A percentile compares a stretch with the other conserved stretches of the same genome.
phyloP scores from a whole-genome alignment of 2,888 invertebrate species.

The Orchesellides sinensis region DNA sequence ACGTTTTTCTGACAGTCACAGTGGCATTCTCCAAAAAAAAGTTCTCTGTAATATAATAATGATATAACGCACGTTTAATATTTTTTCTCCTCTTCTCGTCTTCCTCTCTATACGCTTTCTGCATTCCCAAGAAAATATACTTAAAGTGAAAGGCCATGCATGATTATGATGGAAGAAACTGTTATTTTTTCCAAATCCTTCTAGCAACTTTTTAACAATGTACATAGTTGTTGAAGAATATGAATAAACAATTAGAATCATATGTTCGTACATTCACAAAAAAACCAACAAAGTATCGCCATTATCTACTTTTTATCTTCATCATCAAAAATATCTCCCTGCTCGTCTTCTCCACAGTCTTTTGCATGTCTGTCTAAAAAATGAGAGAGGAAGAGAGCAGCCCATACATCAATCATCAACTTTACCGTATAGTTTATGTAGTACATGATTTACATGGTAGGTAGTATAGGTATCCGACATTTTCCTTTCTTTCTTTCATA shows the following conservation, averaged over 20 bases:
- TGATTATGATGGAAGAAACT: slow-evolving; percentile 12
- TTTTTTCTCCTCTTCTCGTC: neutral
- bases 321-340: neutral
- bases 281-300: neutral
- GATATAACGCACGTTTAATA: neutral
- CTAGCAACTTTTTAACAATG: slow-evolving; percentile 22
- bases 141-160: slow-evolving; percentile 37
- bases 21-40: neutral
- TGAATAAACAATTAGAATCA: slow-evolving; percentile 32
- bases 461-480: neutral
- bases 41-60: neutral
- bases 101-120: slow-evolving; percentile 32
- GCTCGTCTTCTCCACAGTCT: neutral
- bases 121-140: slow-evolving; percentile 46
- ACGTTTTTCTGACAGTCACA: neutral
- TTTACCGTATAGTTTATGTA: neutral
- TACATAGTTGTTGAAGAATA: neutral
- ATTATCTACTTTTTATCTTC: neutral
- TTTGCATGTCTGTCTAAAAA: neutral
- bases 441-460: no score
- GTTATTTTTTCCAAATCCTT: slow-evolving; percentile 20
- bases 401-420: neutral
- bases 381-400: neutral
- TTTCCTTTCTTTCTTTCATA: neutral
- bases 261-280: slow-evolving; percentile 20